A percentile compares a stretch with the other conserved stretches of the same genome.
Conservation (phyloP, 2,113 vertebrate genomes). For the Trematocara marginatum region DNA sequence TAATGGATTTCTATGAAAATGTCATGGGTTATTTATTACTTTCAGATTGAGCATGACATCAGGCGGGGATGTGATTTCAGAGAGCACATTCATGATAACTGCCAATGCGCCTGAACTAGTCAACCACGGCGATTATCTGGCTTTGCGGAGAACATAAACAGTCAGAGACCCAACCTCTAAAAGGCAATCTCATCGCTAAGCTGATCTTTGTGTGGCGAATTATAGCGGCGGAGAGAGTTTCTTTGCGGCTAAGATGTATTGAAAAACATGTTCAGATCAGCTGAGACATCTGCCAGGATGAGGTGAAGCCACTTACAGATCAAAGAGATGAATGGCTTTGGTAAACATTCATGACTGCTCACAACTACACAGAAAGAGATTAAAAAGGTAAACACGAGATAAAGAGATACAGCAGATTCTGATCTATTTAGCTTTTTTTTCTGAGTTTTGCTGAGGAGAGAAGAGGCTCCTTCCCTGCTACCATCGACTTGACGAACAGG, state of each 20-base stretch:
- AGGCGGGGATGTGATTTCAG: neutral
- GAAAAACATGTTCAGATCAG: neutral
- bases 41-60: constrained; percentile 4
- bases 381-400: neutral
- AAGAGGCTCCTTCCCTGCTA: neutral
- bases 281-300: neutral
- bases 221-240: neutral
- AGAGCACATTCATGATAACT: neutral
- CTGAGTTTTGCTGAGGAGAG: neutral
- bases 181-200: constrained; percentile 16
- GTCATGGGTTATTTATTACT: neutral
- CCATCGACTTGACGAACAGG: neutral
- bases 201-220: constrained; percentile 2
- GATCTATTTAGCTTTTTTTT: neutral
- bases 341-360: neutral
- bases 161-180: neutral
- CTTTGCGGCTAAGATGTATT: neutral
- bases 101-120: neutral
- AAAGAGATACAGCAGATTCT: neutral
- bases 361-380: neutral
- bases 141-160: constrained; percentile 22
- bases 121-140: constrained; percentile 18
- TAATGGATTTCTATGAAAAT: neutral
- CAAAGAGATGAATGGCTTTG: neutral
- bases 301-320: neutral